Evolutionary conservation across 2,888 invertebrate species (phyloP).

Genomic region (Oscheius onirici): DNA sequence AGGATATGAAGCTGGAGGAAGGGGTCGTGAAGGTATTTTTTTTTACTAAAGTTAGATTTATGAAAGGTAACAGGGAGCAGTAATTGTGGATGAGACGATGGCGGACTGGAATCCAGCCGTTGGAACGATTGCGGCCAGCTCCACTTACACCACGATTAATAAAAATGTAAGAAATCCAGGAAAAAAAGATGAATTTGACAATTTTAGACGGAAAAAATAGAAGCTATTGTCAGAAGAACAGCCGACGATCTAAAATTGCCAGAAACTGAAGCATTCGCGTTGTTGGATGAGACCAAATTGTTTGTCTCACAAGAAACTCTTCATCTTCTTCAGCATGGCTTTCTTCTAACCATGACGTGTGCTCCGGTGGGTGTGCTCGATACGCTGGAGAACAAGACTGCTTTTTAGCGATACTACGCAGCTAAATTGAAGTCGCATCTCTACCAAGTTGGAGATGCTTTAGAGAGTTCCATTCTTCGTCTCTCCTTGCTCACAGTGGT

Average conservation of each 20-base stretch:
- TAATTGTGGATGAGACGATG: conserved; percentile 44
- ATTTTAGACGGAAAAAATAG: conserved; percentile 38
- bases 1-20: conserved; percentile 61
- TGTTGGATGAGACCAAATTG: conserved; percentile 48
- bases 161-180: conserved; percentile 13
- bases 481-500: neutral
- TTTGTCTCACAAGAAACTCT: conserved; percentile 53
- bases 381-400: neutral
- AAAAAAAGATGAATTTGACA: neutral
- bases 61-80: conserved; percentile 42
- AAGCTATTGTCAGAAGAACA: conserved; percentile 35
- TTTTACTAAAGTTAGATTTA: neutral
- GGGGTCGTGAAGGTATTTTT: conserved; percentile 57
- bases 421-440: conserved; percentile 5
- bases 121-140: conserved; percentile 29
- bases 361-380: conserved; percentile 48
- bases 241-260: conserved; percentile 42
- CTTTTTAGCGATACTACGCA: conserved; percentile 22
- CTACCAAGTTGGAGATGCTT: neutral
- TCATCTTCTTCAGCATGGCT: conserved; percentile 49
- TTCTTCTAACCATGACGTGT: conserved; percentile 58
- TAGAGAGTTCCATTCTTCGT: neutral
- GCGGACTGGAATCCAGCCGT: conserved; percentile 43
- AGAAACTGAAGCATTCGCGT: conserved; percentile 41
- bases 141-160: conserved; percentile 44